Base-by-base conservation (phyloP, 2,113 vertebrate species). In the Rutilus rutilus region DNA sequence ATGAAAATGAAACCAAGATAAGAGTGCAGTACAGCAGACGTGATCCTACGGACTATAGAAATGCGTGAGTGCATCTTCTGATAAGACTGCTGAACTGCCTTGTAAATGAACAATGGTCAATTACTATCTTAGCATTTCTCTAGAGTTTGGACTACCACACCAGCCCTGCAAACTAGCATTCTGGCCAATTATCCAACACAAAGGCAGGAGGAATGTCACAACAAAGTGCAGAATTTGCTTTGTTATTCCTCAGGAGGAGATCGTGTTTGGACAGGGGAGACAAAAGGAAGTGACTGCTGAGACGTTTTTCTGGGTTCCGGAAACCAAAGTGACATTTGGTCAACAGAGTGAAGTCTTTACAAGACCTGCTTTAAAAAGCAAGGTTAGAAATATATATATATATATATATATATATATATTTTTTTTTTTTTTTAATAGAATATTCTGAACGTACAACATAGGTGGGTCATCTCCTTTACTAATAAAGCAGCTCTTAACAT, bases 201-300 rank as follows among this genome's bases (percentile, higher is more conserved):
- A 86, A 88, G 75, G 54, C 17, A 47, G 78, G 52, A 90, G 87
- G 85, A 91, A 89, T 90, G 91, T 91, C 87, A 79, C 87, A 90
- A 88, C 86, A 90, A 78, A 85, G 73, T 87, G 87, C 78, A 79
- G 88, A 84, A 86, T 87, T 86, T 82, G 84, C 80, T 85, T 85
- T 71, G 87, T 79, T 87, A 82, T 89, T 89, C 30, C 67, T 80
- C 62, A 62, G 73, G 83, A 87, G 76, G 85, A 83, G 76, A 86
- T 82, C 79, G 83, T 88, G 82, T 89, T 91, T 91, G 47, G 84
- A 84, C 87, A 90, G 85, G 76, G 39, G 77, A 86, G 88, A 89
- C 84, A 87, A 90, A 76, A 87, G 86, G 85, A 85, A 82, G 85
- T 25, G 57, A 75, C 78, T 17, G 54, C 42, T 12, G 60, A 25